phyloP scores from a whole-genome alignment of 1,140 invertebrate species.

The Leptinotarsa texana region DNA sequence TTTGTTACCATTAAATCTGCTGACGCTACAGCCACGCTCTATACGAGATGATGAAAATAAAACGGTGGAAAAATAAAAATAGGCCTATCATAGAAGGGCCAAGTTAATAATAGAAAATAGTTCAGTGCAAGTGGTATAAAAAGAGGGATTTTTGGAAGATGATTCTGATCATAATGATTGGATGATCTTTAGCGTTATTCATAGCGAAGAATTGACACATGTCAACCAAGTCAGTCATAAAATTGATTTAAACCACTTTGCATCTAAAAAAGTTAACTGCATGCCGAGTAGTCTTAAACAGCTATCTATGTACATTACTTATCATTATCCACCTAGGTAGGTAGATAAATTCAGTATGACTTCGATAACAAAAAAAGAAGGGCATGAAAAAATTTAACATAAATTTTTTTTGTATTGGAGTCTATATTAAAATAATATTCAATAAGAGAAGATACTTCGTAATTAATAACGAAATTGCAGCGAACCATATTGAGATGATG shows the following conservation, averaged over 20 bases:
- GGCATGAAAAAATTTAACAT: conserved; percentile 20
- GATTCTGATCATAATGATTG: too few relatives aligned
- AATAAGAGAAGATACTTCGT: conserved; percentile 23
- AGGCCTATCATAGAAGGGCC: conserved; percentile 4
- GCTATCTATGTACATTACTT: neutral
- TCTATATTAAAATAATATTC: conserved; percentile 1
- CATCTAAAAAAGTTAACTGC: too few relatives aligned
- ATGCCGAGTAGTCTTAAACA: too few relatives aligned
- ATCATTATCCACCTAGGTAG: neutral
- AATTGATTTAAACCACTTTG: too few relatives aligned
- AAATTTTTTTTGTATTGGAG: conserved; percentile 20
- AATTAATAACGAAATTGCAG: conserved; percentile 31
- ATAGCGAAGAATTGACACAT: too few relatives aligned
- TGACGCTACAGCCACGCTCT: conserved; percentile 1
- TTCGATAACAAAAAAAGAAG: conserved; percentile 21
- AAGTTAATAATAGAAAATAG: conserved; percentile 3
- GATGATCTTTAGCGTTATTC: too few relatives aligned
- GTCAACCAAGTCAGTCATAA: too few relatives aligned
- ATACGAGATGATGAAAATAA: conserved; percentile 6
- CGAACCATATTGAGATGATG: conserved; percentile 11
- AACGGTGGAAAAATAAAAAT: conserved; percentile 3
- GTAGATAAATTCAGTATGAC: conserved; percentile 11
- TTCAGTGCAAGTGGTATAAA: conserved; percentile 5
- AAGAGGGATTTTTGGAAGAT: too few relatives aligned
- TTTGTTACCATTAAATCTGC: neutral